phyloP scores from a whole-genome alignment of 2,888 invertebrate genomes.

The Scaptomyza tumidula region DNA sequence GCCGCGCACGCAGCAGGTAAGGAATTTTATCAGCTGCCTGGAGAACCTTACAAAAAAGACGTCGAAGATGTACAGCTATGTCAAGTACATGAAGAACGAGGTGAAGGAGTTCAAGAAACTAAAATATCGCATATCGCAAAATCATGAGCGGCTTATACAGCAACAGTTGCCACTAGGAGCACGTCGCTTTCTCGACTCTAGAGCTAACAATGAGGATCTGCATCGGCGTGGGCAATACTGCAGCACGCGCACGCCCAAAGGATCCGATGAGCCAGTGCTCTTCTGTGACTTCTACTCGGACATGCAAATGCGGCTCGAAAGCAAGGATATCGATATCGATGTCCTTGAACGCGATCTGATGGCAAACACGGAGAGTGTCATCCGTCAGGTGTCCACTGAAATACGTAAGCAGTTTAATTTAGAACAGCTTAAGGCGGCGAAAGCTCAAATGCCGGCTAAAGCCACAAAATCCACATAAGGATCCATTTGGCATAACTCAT shows the following conservation, averaged over 20 bases:
- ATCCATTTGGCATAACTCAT: constrained; percentile 3
- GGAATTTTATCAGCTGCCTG: constrained; percentile 81
- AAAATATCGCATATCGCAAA: constrained; percentile 78
- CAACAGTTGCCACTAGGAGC: constrained; percentile 83
- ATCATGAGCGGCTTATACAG: constrained; percentile 81
- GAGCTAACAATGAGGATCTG: constrained; percentile 78
- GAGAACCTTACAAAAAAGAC: constrained; percentile 82
- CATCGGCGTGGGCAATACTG: constrained; percentile 83
- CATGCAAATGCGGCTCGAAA: constrained; percentile 83
- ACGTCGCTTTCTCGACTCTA: constrained; percentile 75
- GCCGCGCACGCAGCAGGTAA: constrained; percentile 78
- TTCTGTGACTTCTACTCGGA: constrained; percentile 84
- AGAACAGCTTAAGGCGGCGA: constrained; percentile 73
- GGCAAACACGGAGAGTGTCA: constrained; percentile 79
- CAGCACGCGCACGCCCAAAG: constrained; percentile 81
- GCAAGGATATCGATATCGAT: constrained; percentile 83
- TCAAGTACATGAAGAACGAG: constrained; percentile 83
- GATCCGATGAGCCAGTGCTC: constrained; percentile 82
- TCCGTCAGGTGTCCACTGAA: constrained; percentile 80
- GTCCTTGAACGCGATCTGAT: constrained; percentile 82
- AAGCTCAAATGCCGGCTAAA: constrained; percentile 69
- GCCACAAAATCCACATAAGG: constrained; percentile 50
- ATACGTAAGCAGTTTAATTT: constrained; percentile 80
- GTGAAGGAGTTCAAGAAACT: constrained; percentile 81
- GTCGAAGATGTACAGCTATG: constrained; percentile 82